Conservation (phyloP, 2,797 vertebrate species). For the Carduelis carduelis region DNA sequence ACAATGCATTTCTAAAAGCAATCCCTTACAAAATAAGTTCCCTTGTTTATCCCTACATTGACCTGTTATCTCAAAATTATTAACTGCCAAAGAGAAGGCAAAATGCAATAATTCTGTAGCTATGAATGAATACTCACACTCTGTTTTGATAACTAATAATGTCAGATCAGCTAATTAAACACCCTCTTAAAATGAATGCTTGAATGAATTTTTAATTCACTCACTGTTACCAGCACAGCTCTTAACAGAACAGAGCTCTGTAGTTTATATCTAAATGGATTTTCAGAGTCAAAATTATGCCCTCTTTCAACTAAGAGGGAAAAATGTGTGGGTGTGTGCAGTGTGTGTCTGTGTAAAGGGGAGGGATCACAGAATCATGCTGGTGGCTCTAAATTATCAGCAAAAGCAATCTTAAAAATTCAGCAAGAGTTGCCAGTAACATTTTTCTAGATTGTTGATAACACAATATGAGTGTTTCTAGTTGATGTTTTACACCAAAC, state of each 20-base stretch:
- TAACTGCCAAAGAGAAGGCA: background rate
- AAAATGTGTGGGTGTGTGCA: rapidly evolving
- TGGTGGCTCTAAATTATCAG: background rate
- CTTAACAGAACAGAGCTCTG: background rate
- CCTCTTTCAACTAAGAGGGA: background rate
- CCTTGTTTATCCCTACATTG: background rate
- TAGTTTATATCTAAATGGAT: background rate
- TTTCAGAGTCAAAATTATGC: background rate
- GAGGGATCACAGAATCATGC: background rate
- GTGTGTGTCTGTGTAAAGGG: background rate
- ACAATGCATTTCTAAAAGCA: background rate
- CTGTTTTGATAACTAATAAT: background rate
- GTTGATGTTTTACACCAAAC: background rate
- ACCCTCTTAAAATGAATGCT: background rate
- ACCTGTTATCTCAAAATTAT: background rate
- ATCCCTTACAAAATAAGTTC: background rate
- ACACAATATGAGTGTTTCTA: background rate
- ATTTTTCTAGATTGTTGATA: background rate
- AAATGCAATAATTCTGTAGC: background rate
- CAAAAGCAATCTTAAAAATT: background rate
- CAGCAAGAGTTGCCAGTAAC: background rate
- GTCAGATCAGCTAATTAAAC: background rate
- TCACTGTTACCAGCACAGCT: background rate
- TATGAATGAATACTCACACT: background rate
- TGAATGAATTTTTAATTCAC: background rate